These are phyloP conservation scores for Drosophila rufa DNA, from an alignment of 1,140 invertebrate species.

Conservation along the genomic window DNA sequence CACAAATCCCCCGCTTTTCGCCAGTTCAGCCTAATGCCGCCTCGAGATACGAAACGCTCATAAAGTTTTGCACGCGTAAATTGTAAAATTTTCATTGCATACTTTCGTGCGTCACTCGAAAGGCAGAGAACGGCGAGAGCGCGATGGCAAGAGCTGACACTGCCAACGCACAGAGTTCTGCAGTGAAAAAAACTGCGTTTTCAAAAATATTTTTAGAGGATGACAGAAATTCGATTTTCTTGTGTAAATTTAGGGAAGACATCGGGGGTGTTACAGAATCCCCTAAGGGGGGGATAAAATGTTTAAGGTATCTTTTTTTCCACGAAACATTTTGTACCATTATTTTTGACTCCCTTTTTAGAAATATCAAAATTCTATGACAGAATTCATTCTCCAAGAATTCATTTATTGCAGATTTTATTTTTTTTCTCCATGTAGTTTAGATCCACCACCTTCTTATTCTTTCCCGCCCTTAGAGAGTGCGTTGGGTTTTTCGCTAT, in stretches of 20 bases:
- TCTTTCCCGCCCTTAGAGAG: constrained; percentile 9
- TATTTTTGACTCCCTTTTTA: no score
- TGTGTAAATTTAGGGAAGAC: no score
- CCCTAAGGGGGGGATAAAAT: no score
- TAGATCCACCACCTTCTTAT: constrained; percentile 2
- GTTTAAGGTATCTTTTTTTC: no score
- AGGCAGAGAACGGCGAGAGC: constrained; percentile 1
- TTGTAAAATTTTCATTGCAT: constrained; percentile 78
- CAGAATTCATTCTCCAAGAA: background rate
- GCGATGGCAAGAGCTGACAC: constrained; percentile 8
- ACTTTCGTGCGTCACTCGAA: constrained; percentile 62
- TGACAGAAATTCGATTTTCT: no score
- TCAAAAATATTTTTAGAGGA: no score
- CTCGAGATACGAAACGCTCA: constrained; percentile 63
- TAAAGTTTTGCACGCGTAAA: constrained; percentile 76
- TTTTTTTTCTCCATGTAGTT: background rate
- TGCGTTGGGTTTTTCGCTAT: constrained; percentile 56
- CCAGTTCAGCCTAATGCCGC: constrained; percentile 56
- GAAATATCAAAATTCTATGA: no score
- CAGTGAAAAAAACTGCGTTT: constrained; percentile 6
- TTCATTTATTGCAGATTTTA: rapidly evolving
- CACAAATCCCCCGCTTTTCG: background rate
- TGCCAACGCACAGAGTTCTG: constrained; percentile 49
- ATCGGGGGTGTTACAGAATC: no score
- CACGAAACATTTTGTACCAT: no score